Conservation (phyloP, 2,888 invertebrate genomes). For the Andrena dorsata region DNA sequence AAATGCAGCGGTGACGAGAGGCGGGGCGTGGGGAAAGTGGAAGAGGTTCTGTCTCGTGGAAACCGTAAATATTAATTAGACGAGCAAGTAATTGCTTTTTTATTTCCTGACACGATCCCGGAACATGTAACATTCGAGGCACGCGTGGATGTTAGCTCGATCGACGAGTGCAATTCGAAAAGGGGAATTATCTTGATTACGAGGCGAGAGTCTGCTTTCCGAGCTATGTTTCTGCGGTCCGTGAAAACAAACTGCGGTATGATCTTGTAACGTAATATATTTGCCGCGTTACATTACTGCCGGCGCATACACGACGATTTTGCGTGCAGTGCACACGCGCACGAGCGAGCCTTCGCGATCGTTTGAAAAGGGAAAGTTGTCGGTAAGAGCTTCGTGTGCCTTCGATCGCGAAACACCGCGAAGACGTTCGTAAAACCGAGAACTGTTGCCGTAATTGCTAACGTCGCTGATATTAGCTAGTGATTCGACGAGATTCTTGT, state of each 20-base stretch:
- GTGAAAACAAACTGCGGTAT: conserved; percentile 41
- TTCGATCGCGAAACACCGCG: conserved; percentile 24
- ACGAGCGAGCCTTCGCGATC: conserved; percentile 41
- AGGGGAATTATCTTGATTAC: conserved; percentile 4
- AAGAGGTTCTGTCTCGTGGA: background rate
- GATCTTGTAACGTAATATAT: conserved; percentile 58
- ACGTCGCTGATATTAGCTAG: background rate
- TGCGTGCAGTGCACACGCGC: conserved; percentile 35
- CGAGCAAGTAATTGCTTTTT: background rate
- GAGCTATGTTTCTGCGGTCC: conserved; percentile 1
- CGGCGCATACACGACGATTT: conserved; percentile 36
- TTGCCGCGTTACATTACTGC: conserved; percentile 45
- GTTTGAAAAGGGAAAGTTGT: conserved; percentile 70
- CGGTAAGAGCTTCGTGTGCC: conserved; percentile 47
- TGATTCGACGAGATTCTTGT: background rate
- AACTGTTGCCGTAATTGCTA: conserved; percentile 20
- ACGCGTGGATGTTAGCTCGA: background rate
- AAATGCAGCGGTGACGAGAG: background rate
- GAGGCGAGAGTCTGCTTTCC: conserved; percentile 6
- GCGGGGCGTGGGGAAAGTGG: background rate
- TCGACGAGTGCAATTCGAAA: background rate
- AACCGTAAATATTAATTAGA: background rate
- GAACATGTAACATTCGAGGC: background rate
- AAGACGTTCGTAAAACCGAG: conserved; percentile 34
- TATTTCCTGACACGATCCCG: background rate